Percentiles rank a stretch among this genome's conserved stretches.
These are phyloP conservation scores for Ophthalmolycus amberensis DNA, from an alignment of 2,113 vertebrate genomes.

Conservation along the genomic window DNA sequence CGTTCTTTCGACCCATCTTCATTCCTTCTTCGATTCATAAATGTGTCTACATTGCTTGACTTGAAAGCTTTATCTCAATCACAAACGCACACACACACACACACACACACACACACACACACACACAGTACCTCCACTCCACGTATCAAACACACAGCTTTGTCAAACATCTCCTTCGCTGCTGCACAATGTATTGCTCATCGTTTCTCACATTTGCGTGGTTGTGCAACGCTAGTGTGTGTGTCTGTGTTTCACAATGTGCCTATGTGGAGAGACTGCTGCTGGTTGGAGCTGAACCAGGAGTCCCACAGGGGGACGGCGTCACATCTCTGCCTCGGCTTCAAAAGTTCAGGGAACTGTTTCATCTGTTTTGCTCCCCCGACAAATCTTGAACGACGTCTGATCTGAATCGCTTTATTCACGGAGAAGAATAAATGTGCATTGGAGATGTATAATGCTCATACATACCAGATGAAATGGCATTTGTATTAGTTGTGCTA, in stretches of 20 bases:
- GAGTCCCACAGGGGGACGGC: constrained; percentile 26
- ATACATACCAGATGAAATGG: neutral
- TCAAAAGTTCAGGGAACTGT: constrained; percentile 25
- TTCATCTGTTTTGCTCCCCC: neutral
- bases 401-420: constrained; percentile 17
- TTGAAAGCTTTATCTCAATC: neutral
- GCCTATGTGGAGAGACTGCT: constrained; percentile 11
- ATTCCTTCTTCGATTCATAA: neutral
- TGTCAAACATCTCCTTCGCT: constrained; percentile 16
- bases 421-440: neutral
- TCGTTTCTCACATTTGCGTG: neutral
- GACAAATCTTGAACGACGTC: neutral
- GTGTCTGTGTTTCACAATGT: constrained; percentile 6
- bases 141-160: constrained; percentile 9
- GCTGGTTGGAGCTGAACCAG: constrained; percentile 33
- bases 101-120: neutral
- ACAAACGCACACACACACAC: no score
- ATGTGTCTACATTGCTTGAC: neutral
- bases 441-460: no score
- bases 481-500: neutral
- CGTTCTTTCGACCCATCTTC: neutral
- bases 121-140: neutral
- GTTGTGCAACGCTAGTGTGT: neutral
- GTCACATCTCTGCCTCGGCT: constrained; percentile 28
- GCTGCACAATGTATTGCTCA: constrained; percentile 9